Conservation (phyloP, 2,888 invertebrate genomes). For the Pteria penguin region DNA sequence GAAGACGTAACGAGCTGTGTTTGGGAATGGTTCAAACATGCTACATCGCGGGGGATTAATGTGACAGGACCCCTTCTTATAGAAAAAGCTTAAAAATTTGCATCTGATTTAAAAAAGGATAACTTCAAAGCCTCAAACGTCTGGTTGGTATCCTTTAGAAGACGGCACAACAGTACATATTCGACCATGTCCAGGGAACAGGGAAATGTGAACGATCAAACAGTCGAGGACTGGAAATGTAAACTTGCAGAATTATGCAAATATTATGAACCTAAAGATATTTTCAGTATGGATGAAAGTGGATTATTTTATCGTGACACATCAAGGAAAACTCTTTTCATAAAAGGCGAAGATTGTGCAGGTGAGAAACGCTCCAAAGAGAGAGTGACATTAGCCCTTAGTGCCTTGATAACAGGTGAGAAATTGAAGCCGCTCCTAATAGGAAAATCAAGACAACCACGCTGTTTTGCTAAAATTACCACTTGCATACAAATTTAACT, state of each 20-base stretch:
- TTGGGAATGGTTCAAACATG: slow-evolving; percentile 45
- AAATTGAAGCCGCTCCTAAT: slow-evolving; percentile 34
- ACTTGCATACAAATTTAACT: slow-evolving; percentile 34
- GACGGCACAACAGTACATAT: slow-evolving; percentile 37
- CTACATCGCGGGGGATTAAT: slow-evolving; percentile 10
- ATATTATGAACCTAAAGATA: slow-evolving; percentile 28
- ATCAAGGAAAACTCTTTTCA: slow-evolving; percentile 3
- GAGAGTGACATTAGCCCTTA: slow-evolving; percentile 8
- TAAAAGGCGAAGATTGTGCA: slow-evolving; percentile 8
- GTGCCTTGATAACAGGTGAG: slow-evolving; percentile 19
- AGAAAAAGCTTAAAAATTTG: slow-evolving; percentile 33
- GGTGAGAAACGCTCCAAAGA: background rate
- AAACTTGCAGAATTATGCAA: slow-evolving; percentile 38
- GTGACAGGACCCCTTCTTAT: slow-evolving; percentile 38
- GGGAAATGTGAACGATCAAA: slow-evolving; percentile 29
- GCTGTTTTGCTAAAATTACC: slow-evolving; percentile 36
- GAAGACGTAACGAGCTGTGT: slow-evolving; percentile 43
- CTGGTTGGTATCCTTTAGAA: slow-evolving; percentile 32
- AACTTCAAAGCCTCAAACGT: slow-evolving; percentile 47
- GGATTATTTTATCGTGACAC: slow-evolving; percentile 22
- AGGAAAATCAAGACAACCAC: slow-evolving; percentile 37
- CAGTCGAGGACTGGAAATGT: slow-evolving; percentile 34
- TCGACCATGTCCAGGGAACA: slow-evolving; percentile 40
- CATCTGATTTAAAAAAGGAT: slow-evolving; percentile 20
- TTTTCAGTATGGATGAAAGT: background rate